These are phyloP conservation scores for Rafetus swinhoei DNA, from an alignment of 2,113 vertebrate species.

Conservation along the genomic window DNA sequence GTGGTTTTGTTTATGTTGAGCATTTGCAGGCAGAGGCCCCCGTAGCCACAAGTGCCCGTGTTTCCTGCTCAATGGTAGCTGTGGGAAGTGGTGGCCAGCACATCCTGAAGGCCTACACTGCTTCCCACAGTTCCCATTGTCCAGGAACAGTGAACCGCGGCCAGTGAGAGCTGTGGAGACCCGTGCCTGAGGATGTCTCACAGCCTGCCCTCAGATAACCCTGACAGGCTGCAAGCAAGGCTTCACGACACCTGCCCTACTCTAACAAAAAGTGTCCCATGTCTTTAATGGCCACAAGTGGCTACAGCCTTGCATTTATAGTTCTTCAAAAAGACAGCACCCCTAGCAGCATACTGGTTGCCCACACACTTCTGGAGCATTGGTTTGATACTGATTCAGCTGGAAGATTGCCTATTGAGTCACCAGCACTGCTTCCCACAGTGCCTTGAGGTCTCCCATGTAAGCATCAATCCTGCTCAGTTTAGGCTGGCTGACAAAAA, in stretches of 20 bases:
- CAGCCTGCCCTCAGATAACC: too few relatives aligned
- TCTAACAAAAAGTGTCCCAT: neutral
- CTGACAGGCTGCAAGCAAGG: too few relatives aligned
- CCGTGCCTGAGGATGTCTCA: too few relatives aligned
- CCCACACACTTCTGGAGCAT: neutral
- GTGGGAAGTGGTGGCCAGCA: too few relatives aligned
- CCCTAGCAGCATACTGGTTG: fast-evolving
- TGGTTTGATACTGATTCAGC: neutral
- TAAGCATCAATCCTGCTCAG: neutral
- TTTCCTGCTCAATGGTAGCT: too few relatives aligned
- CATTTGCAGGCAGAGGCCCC: too few relatives aligned
- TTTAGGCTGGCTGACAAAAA: neutral
- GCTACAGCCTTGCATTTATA: neutral
- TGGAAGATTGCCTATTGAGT: neutral
- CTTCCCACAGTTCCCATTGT: too few relatives aligned
- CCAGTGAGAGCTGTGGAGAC: too few relatives aligned
- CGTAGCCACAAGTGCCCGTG: too few relatives aligned
- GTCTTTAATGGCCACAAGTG: neutral
- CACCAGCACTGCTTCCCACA: neutral
- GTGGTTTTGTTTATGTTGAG: too few relatives aligned
- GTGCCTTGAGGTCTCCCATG: neutral
- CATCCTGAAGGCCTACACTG: too few relatives aligned
- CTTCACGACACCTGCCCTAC: neutral
- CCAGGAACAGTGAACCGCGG: too few relatives aligned
- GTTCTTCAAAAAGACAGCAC: neutral